These are phyloP conservation scores for Danaus plexippus DNA, from an alignment of 1,140 invertebrate genomes.

Conservation along the genomic window DNA sequence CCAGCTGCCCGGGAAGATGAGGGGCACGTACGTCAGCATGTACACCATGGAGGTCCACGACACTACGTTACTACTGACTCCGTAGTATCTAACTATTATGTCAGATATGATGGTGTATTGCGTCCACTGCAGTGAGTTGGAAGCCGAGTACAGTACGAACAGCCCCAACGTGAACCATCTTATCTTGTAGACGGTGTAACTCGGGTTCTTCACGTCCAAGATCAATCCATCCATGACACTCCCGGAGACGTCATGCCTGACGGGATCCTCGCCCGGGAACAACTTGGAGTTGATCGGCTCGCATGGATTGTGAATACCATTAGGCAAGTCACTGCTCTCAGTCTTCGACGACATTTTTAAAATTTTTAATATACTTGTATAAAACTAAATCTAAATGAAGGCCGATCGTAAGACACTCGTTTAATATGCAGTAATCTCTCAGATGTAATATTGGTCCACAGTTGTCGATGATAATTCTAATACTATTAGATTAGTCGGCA, in stretches of 20 bases:
- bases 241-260: slow-evolving; percentile 30
- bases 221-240: slow-evolving; percentile 44
- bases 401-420: slow-evolving; percentile 12
- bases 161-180: slow-evolving; percentile 90
- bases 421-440: slow-evolving; percentile 12
- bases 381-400: slow-evolving; percentile 10
- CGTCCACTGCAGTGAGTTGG: slow-evolving; percentile 92
- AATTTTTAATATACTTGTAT: slow-evolving; percentile 7
- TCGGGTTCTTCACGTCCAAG: slow-evolving; percentile 18
- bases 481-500: slow-evolving; percentile 4
- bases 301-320: slow-evolving; percentile 20
- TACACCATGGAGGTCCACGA: slow-evolving; percentile 98
- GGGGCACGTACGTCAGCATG: slow-evolving; percentile 96
- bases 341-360: slow-evolving; percentile 21
- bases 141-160: slow-evolving; percentile 91
- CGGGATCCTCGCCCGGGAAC: slow-evolving; percentile 23
- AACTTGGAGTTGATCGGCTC: slow-evolving; percentile 30
- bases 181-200: slow-evolving; percentile 73
- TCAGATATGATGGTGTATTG: slow-evolving; percentile 89
- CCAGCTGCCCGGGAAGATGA: slow-evolving; percentile 96
- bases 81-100: slow-evolving; percentile 81
- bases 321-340: slow-evolving; percentile 14
- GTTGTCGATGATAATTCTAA: slow-evolving; percentile 11
- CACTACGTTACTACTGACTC: slow-evolving; percentile 79
- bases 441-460: slow-evolving; percentile 22